These are phyloP conservation scores for Ormyrus thymus DNA, from an alignment of 2,888 invertebrate genomes.

Conservation along the genomic window DNA sequence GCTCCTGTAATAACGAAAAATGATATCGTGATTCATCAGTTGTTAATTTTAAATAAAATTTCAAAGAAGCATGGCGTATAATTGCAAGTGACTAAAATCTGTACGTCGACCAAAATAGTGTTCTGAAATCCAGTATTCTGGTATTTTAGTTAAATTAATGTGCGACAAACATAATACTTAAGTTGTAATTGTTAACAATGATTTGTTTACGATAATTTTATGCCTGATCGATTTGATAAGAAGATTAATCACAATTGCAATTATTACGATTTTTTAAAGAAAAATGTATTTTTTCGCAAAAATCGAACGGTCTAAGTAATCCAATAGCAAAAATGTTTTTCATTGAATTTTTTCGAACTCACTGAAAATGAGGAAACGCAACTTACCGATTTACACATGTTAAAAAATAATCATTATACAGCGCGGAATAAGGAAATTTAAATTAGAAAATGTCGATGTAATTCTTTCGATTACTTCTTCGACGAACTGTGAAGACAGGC, in stretches of 20 bases:
- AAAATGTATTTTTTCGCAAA: slow-evolving; percentile 15
- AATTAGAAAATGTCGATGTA: slow-evolving; percentile 7
- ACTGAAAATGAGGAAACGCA: slow-evolving; percentile 17
- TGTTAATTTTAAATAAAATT: no score
- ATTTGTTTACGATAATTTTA: slow-evolving; percentile 30
- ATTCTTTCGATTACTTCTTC: slow-evolving; percentile 34
- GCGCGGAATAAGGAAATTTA: slow-evolving; percentile 18
- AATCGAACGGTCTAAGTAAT: slow-evolving; percentile 34
- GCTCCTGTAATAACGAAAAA: no score
- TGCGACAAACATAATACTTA: slow-evolving; percentile 33
- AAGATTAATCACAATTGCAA: background rate
- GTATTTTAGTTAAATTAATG: slow-evolving; percentile 28
- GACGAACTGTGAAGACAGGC: slow-evolving; percentile 1
- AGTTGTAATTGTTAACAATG: slow-evolving; percentile 38
- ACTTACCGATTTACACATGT: slow-evolving; percentile 18
- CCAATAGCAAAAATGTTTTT: background rate
- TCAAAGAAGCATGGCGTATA: no score
- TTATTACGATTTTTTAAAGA: slow-evolving; percentile 2
- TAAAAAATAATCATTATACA: slow-evolving; percentile 16
- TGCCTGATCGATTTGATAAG: background rate
- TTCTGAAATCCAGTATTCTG: slow-evolving; percentile 42
- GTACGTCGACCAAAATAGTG: background rate
- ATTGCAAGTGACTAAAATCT: no score
- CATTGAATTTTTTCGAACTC: slow-evolving; percentile 15
- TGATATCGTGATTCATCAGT: no score